Conservation (phyloP, 1,140 invertebrate genomes). For the Lucilia cuprina region DNA sequence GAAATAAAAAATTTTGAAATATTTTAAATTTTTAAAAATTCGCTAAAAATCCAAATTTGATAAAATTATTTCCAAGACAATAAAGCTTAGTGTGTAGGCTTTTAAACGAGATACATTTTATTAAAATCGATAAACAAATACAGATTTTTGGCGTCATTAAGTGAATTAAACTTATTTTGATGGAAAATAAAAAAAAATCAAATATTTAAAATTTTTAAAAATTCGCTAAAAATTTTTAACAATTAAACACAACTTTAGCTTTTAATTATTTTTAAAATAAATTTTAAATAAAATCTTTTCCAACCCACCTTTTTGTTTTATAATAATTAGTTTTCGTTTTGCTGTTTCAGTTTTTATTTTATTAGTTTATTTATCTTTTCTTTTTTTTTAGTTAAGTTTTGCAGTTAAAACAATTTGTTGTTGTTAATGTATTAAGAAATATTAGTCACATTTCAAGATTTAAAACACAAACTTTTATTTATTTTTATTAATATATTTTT, state of each 20-base stretch:
- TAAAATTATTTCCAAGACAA: too few species aligned
- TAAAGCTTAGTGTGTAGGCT: too few species aligned
- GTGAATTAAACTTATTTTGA: too few species aligned
- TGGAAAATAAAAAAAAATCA: too few species aligned
- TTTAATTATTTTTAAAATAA: neutral
- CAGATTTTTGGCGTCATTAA: too few species aligned
- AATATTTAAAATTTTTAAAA: too few species aligned
- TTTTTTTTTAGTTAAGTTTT: neutral
- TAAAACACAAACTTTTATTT: neutral
- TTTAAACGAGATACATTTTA: too few species aligned
- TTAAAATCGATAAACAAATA: too few species aligned
- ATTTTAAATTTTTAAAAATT: too few species aligned
- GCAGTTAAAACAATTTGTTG: neutral
- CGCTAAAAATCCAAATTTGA: too few species aligned
- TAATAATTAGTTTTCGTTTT: neutral
- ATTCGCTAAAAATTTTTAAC: too few species aligned
- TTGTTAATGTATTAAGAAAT: neutral
- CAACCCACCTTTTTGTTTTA: slow-evolving; percentile 18
- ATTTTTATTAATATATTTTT: neutral
- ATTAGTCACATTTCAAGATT: slow-evolving; percentile 33
- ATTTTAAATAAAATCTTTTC: neutral
- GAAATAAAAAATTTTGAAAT: too few species aligned
- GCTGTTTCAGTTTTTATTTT: neutral
- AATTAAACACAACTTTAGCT: neutral
- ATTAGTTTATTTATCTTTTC: neutral